Evolutionary conservation across 2,797 vertebrate genomes (phyloP).

Genomic region (Enteromius mattozi): DNA sequence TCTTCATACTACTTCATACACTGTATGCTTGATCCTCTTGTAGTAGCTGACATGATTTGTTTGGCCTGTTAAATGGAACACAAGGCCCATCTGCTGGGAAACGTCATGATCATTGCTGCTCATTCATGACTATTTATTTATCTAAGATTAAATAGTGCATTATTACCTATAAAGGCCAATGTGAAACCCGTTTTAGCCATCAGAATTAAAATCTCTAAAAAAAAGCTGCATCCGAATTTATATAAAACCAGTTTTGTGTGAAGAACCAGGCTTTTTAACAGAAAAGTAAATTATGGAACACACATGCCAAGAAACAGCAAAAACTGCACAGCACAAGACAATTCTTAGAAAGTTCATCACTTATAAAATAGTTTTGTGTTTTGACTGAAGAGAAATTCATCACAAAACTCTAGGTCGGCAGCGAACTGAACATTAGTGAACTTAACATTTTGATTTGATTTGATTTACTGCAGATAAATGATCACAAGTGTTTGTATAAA

Average conservation of each 20-base stretch:
- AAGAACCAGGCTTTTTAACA: not conserved
- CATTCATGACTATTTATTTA: not conserved
- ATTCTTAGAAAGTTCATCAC: not conserved
- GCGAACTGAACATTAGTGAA: not conserved
- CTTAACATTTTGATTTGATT: not conserved
- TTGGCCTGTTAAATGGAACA: constrained; percentile 24
- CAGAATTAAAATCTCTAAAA: not conserved
- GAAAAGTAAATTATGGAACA: not conserved
- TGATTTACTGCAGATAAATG: not conserved
- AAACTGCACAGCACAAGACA: not conserved
- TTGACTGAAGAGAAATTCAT: not conserved
- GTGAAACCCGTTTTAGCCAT: not conserved
- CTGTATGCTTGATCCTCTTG: constrained; percentile 34
- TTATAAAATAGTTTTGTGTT: not conserved
- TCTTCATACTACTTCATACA: constrained; percentile 25
- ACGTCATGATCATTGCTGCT: not conserved
- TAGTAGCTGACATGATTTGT: constrained; percentile 23
- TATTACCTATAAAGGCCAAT: not conserved
- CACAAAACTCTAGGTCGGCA: too few relatives aligned
- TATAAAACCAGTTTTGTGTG: not conserved
- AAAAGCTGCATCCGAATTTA: not conserved
- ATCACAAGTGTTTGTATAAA: not conserved
- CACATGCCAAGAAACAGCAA: not conserved
- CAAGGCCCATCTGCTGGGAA: not conserved
- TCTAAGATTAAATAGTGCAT: not conserved